Evolutionary conservation across 2,797 vertebrate species (phyloP).

Genomic region (Urosaurus nigricauda): DNA sequence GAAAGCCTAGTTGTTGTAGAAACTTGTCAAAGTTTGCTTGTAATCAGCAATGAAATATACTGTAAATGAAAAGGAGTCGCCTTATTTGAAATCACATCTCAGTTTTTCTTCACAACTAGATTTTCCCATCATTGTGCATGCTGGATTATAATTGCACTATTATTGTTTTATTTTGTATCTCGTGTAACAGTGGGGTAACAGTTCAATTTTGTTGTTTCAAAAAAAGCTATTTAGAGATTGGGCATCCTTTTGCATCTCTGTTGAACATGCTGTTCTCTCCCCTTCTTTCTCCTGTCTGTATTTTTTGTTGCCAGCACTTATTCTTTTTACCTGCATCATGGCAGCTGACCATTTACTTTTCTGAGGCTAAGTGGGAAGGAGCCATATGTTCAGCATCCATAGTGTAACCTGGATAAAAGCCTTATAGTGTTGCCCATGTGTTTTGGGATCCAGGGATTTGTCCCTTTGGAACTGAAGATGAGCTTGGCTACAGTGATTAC

Average conservation of each 20-base stretch:
- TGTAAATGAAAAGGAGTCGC: conserved; percentile 60
- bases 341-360: not conserved
- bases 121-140: not conserved
- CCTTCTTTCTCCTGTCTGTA: not conserved
- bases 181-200: not conserved
- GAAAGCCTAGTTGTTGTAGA: conserved; percentile 59
- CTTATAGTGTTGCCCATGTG: not conserved
- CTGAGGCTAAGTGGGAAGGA: not conserved
- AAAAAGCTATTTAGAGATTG: not conserved
- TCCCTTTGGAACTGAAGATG: not conserved
- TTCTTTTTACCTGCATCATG: not conserved
- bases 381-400: not conserved
- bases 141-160: not conserved
- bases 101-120: conserved; percentile 36
- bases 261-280: not conserved
- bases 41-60: conserved; percentile 64
- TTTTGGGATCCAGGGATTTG: not conserved
- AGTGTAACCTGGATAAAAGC: not conserved
- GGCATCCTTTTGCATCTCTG: not conserved
- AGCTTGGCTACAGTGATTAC: not conserved
- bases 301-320: too few species aligned
- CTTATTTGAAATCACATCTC: conserved; percentile 16
- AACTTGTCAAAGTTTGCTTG: conserved; percentile 77
- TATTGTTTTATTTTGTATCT: not conserved
- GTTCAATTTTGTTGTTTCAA: not conserved